Evolutionary conservation across 1,140 invertebrate genomes (phyloP).

Genomic region (Penaeus vannamei): DNA sequence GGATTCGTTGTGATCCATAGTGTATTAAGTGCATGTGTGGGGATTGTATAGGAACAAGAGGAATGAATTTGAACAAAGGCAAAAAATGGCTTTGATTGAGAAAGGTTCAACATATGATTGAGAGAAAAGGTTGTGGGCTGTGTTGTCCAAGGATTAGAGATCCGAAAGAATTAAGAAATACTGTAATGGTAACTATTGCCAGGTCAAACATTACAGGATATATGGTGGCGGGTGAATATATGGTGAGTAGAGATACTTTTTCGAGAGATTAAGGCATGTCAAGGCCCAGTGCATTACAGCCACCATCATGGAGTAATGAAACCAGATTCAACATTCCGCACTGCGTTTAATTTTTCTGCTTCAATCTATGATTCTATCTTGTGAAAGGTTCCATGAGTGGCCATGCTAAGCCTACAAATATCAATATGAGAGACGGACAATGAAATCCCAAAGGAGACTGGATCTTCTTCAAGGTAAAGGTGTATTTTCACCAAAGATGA

Average conservation of each 20-base stretch:
- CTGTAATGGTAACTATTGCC: conserved; percentile 20
- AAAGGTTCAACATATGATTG: conserved; percentile 27
- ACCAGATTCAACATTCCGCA: conserved; percentile 30
- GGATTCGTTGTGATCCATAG: neutral
- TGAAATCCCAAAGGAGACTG: no score
- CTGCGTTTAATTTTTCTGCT: conserved; percentile 30
- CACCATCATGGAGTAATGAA: conserved; percentile 42
- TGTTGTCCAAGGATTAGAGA: conserved; percentile 34
- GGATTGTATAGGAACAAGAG: neutral
- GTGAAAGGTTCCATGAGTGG: no score
- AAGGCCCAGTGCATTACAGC: conserved; percentile 31
- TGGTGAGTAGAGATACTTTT: neutral
- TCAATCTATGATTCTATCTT: neutral
- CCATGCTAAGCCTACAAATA: no score
- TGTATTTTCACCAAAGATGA: no score
- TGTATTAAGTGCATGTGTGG: conserved; percentile 6
- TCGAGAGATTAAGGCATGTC: neutral
- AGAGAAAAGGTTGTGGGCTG: conserved; percentile 21
- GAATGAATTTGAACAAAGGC: conserved; percentile 43
- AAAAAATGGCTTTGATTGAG: conserved; percentile 24
- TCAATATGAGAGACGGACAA: no score
- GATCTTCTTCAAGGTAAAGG: no score
- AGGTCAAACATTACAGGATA: neutral
- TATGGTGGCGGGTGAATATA: conserved; percentile 20
- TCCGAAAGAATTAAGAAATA: conserved; percentile 27